Percentiles rank a stretch among this genome's conserved stretches.
Conservation (phyloP, 2,797 vertebrate genomes). For the Dicrostonyx torquatus region DNA sequence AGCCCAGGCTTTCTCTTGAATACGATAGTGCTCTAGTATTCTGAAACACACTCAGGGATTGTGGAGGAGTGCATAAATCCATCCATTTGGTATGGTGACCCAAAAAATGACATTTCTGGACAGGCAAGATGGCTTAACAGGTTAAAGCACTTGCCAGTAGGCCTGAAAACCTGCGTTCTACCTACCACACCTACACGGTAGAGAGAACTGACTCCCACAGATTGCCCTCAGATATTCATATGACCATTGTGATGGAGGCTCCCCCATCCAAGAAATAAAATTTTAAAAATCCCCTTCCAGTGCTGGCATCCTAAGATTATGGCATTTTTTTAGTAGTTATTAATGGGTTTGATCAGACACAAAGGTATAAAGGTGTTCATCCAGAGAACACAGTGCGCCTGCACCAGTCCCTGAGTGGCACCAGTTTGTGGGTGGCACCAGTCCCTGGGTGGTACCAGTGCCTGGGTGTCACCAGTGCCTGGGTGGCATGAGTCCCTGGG, state of each 20-base stretch:
- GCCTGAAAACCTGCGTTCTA: neutral
- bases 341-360: neutral
- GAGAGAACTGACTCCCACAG: neutral
- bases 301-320: neutral
- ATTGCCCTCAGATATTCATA: neutral
- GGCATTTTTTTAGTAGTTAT: constrained; percentile 24
- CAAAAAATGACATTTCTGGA: neutral
- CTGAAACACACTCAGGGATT: neutral
- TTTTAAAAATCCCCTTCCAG: neutral
- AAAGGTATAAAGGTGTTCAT: neutral
- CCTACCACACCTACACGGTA: neutral
- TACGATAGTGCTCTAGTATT: neutral
- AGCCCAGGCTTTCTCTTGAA: neutral
- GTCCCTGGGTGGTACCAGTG: neutral
- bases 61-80: neutral
- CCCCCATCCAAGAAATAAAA: neutral
- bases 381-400: neutral
- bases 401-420: neutral
- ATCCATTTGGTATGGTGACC: neutral
- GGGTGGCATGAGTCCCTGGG: neutral
- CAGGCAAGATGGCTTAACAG: neutral
- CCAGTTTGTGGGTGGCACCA: neutral
- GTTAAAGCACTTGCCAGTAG: neutral
- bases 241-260: neutral
- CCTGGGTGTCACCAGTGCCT: too few species aligned